These are phyloP conservation scores for Coelopa frigida DNA, from an alignment of 1,140 invertebrate genomes.

Conservation along the genomic window DNA sequence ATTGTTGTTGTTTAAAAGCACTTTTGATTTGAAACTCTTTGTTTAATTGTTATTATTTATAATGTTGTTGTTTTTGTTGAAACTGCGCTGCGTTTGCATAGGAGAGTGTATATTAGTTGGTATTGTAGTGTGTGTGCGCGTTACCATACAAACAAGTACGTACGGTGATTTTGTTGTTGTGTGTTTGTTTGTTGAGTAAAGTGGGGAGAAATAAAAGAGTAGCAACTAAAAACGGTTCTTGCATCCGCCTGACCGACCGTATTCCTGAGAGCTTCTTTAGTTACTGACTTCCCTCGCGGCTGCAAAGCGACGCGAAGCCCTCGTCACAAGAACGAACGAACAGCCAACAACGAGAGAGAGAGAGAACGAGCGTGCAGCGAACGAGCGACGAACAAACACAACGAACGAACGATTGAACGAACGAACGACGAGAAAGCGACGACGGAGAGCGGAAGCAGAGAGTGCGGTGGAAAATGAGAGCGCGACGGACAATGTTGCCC, in stretches of 20 bases:
- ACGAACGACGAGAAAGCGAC: too few species aligned
- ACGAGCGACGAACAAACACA: background rate
- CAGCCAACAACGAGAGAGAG: background rate
- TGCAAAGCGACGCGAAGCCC: slow-evolving; percentile 1
- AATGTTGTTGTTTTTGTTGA: too few species aligned
- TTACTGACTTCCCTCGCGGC: slow-evolving; percentile 3
- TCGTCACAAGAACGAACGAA: slow-evolving; percentile 1
- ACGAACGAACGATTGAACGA: too few species aligned
- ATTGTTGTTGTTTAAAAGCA: too few species aligned
- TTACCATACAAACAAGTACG: background rate
- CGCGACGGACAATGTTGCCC: too few species aligned
- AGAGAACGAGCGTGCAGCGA: background rate
- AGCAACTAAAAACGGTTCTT: slow-evolving; percentile 12
- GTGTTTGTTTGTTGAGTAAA: slow-evolving; percentile 5
- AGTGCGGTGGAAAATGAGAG: too few species aligned
- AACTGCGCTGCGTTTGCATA: too few species aligned
- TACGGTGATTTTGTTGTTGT: slow-evolving; percentile 7
- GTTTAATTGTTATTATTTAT: too few species aligned
- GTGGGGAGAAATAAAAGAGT: too few species aligned
- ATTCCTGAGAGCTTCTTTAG: slow-evolving; percentile 8
- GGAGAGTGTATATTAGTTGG: too few species aligned
- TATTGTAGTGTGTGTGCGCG: background rate
- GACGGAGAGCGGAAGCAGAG: too few species aligned
- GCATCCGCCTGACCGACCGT: slow-evolving; percentile 6
- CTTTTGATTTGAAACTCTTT: too few species aligned